Evolutionary conservation across 2,797 vertebrate genomes (phyloP).

Genomic region (Adelosebastes latens): DNA sequence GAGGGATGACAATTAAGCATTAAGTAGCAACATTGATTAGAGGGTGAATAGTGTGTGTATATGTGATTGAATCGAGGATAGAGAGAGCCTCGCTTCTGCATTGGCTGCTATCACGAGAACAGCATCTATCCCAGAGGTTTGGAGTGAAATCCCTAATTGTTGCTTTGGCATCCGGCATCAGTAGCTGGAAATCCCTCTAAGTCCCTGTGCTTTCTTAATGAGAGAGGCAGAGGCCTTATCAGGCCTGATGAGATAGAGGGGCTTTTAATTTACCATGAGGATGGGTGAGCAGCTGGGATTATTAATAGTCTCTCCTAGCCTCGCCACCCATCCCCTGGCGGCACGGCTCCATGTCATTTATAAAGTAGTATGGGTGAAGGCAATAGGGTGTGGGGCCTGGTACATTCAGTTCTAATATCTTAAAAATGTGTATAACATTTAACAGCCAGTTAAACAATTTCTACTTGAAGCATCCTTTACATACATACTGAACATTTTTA

Average conservation of each 20-base stretch:
- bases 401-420: constrained; percentile 22
- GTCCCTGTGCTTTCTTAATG: constrained; percentile 79
- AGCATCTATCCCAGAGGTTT: constrained; percentile 67
- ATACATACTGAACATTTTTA: neutral
- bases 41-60: constrained; percentile 48
- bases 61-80: constrained; percentile 47
- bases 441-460: neutral
- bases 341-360: constrained; percentile 70
- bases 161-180: constrained; percentile 74
- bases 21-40: constrained; percentile 47
- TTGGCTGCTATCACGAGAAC: constrained; percentile 51
- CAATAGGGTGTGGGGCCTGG: constrained; percentile 25
- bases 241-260: constrained; percentile 77
- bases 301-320: constrained; percentile 75
- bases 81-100: constrained; percentile 43
- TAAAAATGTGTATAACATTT: constrained; percentile 22
- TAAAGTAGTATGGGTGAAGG: constrained; percentile 62
- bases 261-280: constrained; percentile 78
- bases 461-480: neutral
- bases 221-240: constrained; percentile 79
- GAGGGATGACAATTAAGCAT: constrained; percentile 52
- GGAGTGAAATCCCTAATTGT: constrained; percentile 79
- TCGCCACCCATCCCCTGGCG: constrained; percentile 69
- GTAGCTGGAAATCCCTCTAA: constrained; percentile 79
- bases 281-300: constrained; percentile 75